These are phyloP conservation scores for Vireo altiloquus DNA, from an alignment of 2,113 vertebrate genomes.

Conservation along the genomic window DNA sequence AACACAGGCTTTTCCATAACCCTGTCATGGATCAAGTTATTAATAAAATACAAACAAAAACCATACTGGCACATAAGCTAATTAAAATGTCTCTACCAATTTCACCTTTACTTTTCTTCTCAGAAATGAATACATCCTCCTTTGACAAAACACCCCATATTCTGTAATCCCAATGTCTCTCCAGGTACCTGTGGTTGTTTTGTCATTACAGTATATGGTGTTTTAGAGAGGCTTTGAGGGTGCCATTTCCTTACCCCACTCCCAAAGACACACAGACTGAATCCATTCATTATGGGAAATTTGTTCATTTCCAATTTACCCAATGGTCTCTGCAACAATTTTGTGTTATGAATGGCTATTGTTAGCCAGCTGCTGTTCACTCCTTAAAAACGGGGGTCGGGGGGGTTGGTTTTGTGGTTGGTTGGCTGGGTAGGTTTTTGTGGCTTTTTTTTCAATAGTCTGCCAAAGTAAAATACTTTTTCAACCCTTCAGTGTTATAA, in stretches of 20 bases:
- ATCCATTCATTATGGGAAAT: not conserved
- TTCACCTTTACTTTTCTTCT: slow-evolving; percentile 18
- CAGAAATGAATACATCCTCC: not conserved
- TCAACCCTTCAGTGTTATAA: not conserved
- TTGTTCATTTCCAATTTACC: not conserved
- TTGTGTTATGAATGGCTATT: not conserved
- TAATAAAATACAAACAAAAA: slow-evolving; percentile 32
- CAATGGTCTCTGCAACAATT: not conserved
- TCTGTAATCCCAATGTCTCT: not conserved
- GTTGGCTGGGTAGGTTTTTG: not conserved
- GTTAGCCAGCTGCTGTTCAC: not conserved
- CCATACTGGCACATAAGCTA: not conserved
- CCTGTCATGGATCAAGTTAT: not conserved
- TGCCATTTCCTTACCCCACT: not conserved
- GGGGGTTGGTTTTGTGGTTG: not conserved
- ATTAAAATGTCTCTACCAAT: slow-evolving; percentile 21
- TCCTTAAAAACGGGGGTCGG: not conserved
- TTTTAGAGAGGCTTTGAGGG: not conserved
- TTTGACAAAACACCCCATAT: fast-evolving
- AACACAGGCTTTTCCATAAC: not conserved
- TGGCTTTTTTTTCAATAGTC: not conserved
- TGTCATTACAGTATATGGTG: not conserved
- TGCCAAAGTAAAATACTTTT: not conserved
- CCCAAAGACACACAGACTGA: not conserved
- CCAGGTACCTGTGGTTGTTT: not conserved